These are phyloP conservation scores for Leucoptera coffeella DNA, from an alignment of 2,888 invertebrate genomes.

Conservation along the genomic window DNA sequence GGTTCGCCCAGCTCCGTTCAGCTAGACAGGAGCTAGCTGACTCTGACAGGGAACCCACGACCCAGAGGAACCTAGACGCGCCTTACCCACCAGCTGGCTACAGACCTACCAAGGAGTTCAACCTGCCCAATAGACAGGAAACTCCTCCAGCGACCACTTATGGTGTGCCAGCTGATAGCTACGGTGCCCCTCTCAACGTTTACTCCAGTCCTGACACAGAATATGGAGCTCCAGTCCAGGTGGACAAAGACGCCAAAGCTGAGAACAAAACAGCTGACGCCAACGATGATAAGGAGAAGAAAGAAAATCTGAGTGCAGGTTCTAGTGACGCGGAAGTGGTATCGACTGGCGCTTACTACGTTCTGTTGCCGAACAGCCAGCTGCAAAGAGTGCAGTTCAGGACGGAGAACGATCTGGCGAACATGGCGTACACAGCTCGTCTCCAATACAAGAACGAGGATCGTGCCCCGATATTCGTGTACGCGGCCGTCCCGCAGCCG, in stretches of 20 bases:
- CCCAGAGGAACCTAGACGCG: constrained; percentile 12
- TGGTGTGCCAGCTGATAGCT: constrained; percentile 31
- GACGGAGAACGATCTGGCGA: constrained; percentile 39
- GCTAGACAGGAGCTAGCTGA: constrained; percentile 18
- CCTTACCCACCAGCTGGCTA: constrained; percentile 35
- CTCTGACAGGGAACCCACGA: constrained; percentile 13
- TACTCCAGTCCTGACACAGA: constrained; percentile 21
- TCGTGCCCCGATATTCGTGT: constrained; percentile 57
- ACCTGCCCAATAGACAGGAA: constrained; percentile 26
- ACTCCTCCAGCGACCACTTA: constrained; percentile 27
- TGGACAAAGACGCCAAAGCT: constrained; percentile 3
- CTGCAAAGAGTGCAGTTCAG: constrained; percentile 58
- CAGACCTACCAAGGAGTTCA: constrained; percentile 25
- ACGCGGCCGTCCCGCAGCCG: constrained; percentile 31
- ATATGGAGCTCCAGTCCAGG: constrained; percentile 4
- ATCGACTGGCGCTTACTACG: constrained; percentile 54
- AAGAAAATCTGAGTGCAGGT: constrained; percentile 14
- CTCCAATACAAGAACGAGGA: constrained; percentile 59
- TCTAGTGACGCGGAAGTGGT: constrained; percentile 26
- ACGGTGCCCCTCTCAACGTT: constrained; percentile 29
- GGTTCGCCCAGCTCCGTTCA: constrained; percentile 17
- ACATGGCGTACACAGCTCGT: constrained; percentile 61
- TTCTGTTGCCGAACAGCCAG: constrained; percentile 57
- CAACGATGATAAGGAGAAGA: constrained; percentile 10
- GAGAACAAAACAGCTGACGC: constrained; percentile 6